phyloP scores from a whole-genome alignment of 2,797 vertebrate species.

The Sebastes umbrosus region DNA sequence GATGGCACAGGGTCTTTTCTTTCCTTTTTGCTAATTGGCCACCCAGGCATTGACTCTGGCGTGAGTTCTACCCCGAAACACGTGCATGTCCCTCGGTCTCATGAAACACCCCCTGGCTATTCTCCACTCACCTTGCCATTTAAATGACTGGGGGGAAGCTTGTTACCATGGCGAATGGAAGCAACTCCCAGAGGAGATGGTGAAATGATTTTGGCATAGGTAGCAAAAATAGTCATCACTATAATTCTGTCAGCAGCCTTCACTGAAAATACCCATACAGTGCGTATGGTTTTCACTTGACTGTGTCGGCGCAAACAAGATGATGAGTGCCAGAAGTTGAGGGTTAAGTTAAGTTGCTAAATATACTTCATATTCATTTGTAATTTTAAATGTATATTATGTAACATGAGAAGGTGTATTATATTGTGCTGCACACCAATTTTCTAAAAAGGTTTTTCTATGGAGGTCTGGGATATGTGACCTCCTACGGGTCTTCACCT shows the following conservation, averaged over 20 bases:
- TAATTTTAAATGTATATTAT: neutral
- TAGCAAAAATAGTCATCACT: slow-evolving; percentile 17
- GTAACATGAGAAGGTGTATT: neutral
- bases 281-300: neutral
- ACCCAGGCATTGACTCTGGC: slow-evolving; percentile 83
- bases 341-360: neutral
- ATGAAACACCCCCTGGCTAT: slow-evolving; percentile 56
- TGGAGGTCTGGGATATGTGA: neutral
- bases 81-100: slow-evolving; percentile 62
- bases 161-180: slow-evolving; percentile 60
- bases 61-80: slow-evolving; percentile 70
- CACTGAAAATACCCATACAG: neutral
- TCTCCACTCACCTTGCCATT: slow-evolving; percentile 67
- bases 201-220: slow-evolving; percentile 27
- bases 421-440: neutral
- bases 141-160: slow-evolving; percentile 43
- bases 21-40: slow-evolving; percentile 85
- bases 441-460: slow-evolving; percentile 10
- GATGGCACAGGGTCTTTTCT: slow-evolving; percentile 79
- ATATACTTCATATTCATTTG: neutral
- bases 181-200: slow-evolving; percentile 18
- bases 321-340: neutral
- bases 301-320: neutral
- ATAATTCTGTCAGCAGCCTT: neutral
- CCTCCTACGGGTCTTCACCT: slow-evolving; percentile 10